phyloP scores from a whole-genome alignment of 2,797 vertebrate species.

The Pseudopleuronectes americanus region DNA sequence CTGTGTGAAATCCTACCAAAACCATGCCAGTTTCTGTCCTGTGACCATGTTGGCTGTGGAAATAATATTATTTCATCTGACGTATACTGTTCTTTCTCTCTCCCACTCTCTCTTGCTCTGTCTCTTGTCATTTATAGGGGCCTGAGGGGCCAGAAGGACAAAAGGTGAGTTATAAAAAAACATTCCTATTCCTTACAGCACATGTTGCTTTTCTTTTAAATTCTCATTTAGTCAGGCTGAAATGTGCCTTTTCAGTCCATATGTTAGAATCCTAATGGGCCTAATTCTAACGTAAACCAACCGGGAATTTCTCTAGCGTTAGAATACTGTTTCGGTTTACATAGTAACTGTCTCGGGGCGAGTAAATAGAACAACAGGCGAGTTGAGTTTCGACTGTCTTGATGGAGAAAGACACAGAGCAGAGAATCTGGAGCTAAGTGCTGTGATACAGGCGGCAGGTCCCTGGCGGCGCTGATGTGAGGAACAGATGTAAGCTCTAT shows the following conservation, averaged over 20 bases:
- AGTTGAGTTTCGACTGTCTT: constrained; percentile 20
- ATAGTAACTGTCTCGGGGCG: constrained; percentile 29
- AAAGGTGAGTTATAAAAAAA: constrained; percentile 87
- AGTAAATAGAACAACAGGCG: constrained; percentile 44
- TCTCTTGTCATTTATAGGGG: constrained; percentile 84
- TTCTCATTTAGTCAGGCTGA: background rate
- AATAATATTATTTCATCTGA: constrained; percentile 77
- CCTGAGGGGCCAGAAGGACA: constrained; percentile 92
- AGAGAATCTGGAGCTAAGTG: constrained; percentile 53
- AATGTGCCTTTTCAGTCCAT: background rate
- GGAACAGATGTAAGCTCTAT: constrained; percentile 80
- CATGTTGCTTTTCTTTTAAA: constrained; percentile 27
- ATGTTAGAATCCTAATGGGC: background rate
- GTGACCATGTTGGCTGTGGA: constrained; percentile 69
- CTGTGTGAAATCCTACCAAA: constrained; percentile 63
- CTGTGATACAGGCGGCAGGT: constrained; percentile 48
- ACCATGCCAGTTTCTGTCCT: constrained; percentile 73
- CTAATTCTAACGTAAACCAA: constrained; percentile 14
- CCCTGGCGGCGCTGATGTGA: constrained; percentile 71
- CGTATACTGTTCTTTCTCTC: constrained; percentile 45
- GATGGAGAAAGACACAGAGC: constrained; percentile 53
- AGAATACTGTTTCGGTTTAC: constrained; percentile 38
- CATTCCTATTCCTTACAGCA: constrained; percentile 4
- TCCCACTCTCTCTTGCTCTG: constrained; percentile 9
- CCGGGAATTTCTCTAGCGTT: background rate